phyloP scores from a whole-genome alignment of 2,888 invertebrate species.

The Ariolimax columbianus region DNA sequence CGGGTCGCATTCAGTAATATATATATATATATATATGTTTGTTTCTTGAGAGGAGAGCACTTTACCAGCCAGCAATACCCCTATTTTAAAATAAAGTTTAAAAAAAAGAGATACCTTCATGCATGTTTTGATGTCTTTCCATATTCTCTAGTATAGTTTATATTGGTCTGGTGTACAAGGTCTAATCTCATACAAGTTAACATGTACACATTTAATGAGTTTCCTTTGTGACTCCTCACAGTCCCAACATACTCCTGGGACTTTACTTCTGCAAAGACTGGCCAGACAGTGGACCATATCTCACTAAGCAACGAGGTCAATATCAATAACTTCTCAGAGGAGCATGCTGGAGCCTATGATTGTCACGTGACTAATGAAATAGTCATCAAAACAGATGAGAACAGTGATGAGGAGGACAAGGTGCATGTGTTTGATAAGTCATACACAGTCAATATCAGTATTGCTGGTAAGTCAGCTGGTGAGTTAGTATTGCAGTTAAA shows the following conservation, averaged over 20 bases:
- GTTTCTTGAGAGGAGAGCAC: too few species aligned
- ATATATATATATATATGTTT: too few species aligned
- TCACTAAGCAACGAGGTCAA: constrained; percentile 13
- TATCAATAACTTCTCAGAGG: constrained; percentile 34
- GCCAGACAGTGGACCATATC: constrained; percentile 4
- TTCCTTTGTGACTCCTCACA: not conserved
- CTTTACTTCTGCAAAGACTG: constrained; percentile 31
- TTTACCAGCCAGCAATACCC: too few species aligned
- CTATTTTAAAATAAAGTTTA: too few species aligned
- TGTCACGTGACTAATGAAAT: constrained; percentile 49
- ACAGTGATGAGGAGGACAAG: constrained; percentile 3
- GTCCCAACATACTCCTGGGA: constrained; percentile 43
- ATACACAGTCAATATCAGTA: constrained; percentile 24
- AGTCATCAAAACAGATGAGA: constrained; percentile 6
- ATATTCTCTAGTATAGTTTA: too few species aligned
- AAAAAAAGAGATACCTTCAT: too few species aligned
- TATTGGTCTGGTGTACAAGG: too few species aligned
- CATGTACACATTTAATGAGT: too few species aligned
- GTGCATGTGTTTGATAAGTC: constrained; percentile 24
- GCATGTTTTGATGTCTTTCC: too few species aligned
- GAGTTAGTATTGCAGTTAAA: too few species aligned
- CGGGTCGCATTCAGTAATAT: too few species aligned
- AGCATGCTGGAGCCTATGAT: constrained; percentile 36
- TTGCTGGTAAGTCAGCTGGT: constrained; percentile 30
- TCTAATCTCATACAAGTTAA: too few species aligned